Base-by-base conservation (phyloP, 1,140 invertebrate species). In the Dendroctonus ponderosae region DNA sequence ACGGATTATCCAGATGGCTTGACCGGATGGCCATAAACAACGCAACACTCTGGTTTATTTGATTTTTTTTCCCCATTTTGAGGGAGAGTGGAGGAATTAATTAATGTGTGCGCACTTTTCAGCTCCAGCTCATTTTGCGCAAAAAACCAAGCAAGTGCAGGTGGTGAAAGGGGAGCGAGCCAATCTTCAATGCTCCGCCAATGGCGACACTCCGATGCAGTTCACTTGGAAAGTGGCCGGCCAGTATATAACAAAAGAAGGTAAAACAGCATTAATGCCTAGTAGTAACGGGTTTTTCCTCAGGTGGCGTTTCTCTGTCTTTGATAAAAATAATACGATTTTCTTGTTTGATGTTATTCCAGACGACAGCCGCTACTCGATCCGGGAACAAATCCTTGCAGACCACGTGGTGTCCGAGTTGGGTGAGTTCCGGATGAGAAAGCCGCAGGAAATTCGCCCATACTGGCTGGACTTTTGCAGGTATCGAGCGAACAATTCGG, bases 181-280 rank as follows among this genome's bases (percentile, higher is more conserved):
- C 54, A 90, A 85, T 80, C 79, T 97, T 43, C 89, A 92, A 64
- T 96, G 94, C 78, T 90, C 92, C 54, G 92, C 93, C 0, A 86
- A 91, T 40, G 94, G 94, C 5, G 94, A 97, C 77, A 89, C 89
- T 67, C 94, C 93, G 0, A 84, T 97, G 43, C 91, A 92, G 75
- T 89, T 96, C 57, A 85, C 86, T 58, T 96, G 94, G 93, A 82
- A 86, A 71, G 84, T 85, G 62, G 76, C 74, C 12, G 74, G 81
- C 56, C 85, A 87, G 72, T 85, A 86, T 67, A 86, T 89, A 44
- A 84, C 85, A 6, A 86, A 87, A 74, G 87, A 88, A 66, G 70
- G 56, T 67, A 52, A 14, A 26, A 26, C 26, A 26, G 26, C 26
- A 26, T 26, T 26, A n/a, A n/a, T n/a, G n/a, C n/a, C n/a, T n/a